Percentiles rank a stretch among this genome's conserved stretches.
phyloP scores from a whole-genome alignment of 1,140 invertebrate species.

The Drosophila rufa region DNA sequence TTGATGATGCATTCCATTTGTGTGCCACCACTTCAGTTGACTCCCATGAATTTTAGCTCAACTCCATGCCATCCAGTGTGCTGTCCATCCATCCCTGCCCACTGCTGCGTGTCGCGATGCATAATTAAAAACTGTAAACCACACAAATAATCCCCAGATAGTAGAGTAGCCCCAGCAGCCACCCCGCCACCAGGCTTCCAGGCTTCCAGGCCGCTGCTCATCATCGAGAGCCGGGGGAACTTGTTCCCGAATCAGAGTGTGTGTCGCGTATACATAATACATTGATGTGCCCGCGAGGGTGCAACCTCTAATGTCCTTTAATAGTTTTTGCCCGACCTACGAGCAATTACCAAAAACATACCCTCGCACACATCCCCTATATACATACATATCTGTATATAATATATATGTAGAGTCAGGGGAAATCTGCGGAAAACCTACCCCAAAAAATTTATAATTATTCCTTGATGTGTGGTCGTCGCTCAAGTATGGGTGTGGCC shows the following conservation, averaged over 20 bases:
- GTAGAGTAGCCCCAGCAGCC: constrained; percentile 57
- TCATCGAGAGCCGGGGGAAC: constrained; percentile 3
- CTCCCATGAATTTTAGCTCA: constrained; percentile 58
- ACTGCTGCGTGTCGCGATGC: constrained; percentile 64
- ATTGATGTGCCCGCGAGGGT: constrained; percentile 54
- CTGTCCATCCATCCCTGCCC: constrained; percentile 1
- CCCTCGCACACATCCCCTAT: constrained; percentile 3
- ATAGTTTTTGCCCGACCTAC: constrained; percentile 63
- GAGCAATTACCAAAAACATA: constrained; percentile 45
- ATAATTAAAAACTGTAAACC: constrained; percentile 83
- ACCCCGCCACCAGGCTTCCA: not conserved
- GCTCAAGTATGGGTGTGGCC: constrained; percentile 45
- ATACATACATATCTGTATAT: not conserved
- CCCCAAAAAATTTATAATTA: constrained; percentile 75
- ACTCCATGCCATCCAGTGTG: constrained; percentile 6
- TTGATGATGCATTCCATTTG: constrained; percentile 56
- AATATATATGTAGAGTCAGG: not conserved
- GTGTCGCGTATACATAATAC: constrained; percentile 35
- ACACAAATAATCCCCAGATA: constrained; percentile 82
- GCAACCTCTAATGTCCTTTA: constrained; percentile 71
- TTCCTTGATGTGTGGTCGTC: constrained; percentile 75
- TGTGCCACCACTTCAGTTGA: constrained; percentile 64
- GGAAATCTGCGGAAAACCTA: constrained; percentile 60
- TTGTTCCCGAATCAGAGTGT: constrained; percentile 28
- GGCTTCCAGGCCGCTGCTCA: too few relatives aligned